These are phyloP conservation scores for Glossosoma conforme DNA, from an alignment of 1,140 invertebrate species.

Conservation along the genomic window DNA sequence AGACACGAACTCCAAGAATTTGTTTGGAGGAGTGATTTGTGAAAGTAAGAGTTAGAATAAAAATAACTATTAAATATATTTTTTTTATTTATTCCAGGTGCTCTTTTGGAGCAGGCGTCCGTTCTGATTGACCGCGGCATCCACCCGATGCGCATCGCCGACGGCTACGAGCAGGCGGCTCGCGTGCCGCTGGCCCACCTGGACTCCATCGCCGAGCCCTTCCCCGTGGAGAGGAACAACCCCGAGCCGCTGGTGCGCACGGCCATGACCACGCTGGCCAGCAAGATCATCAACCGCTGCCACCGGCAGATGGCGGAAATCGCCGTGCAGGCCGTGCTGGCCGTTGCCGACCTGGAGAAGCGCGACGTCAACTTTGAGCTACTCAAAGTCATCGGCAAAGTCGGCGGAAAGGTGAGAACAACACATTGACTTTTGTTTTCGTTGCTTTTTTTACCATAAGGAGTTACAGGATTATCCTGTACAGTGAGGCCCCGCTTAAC, in stretches of 20 bases:
- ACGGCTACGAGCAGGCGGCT: slow-evolving; percentile 97
- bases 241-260: slow-evolving; percentile 87
- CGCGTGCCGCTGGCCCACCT: slow-evolving; percentile 83
- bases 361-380: slow-evolving; percentile 98
- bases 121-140: slow-evolving; percentile 92
- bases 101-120: slow-evolving; percentile 93
- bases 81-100: slow-evolving; percentile 77
- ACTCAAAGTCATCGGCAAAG: slow-evolving; percentile 98
- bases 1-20: no score
- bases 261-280: slow-evolving; percentile 97
- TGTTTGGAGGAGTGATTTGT: no score
- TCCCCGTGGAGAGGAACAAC: slow-evolving; percentile 78
- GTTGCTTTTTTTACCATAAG: no score
- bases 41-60: no score
- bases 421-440: no score
- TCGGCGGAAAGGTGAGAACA: slow-evolving; percentile 91
- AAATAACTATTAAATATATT: slow-evolving; percentile 23
- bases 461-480: no score
- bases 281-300: slow-evolving; percentile 94
- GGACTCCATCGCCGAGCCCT: slow-evolving; percentile 84
- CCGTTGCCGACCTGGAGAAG: slow-evolving; percentile 90
- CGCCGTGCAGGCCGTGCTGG: slow-evolving; percentile 91
- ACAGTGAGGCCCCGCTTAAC: no score
- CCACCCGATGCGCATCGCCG: slow-evolving; percentile 97
- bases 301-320: slow-evolving; percentile 98